Base-by-base conservation (phyloP, 2,888 invertebrate species). In the Argyra leucocephala region DNA sequence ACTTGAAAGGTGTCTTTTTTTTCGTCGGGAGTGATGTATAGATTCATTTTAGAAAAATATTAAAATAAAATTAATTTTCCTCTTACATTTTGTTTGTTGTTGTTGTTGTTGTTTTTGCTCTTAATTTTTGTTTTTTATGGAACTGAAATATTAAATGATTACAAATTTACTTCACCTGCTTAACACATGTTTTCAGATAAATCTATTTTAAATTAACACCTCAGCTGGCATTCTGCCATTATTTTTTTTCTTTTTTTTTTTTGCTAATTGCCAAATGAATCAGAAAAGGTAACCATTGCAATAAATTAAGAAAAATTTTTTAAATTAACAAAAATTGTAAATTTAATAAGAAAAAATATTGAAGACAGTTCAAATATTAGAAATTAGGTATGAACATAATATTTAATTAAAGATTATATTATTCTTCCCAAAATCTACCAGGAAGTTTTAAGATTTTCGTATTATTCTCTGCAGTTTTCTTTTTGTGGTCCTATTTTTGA, bases 151-250 rank as follows among this genome's bases (percentile, higher is more conserved):
- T 48, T 18, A 48, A 48, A 48, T 48, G 48, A 48, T 48, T 48
- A 48, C 48, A 48, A 48, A 48, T 48, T 48, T 18, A 18, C 59
- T 59, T 59, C 59, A 59, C 59, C 59, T 59, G 59, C 18, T 23
- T 15, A 59, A 22, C 59, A 59, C 23, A 59, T 59, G 59, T 59
- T 59, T 23, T 24, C 12, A 21, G 6, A 59, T 59, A 59, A 59
- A 59, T 59, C 23, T 23, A 59, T 21, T 59, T 59, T 59, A 48
- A 48, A 48, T 48, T 48, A 48, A 48, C 48, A 48, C 48, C 48
- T 48, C 18, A 18, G 48, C 1, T 48, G 48, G 48, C 48, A 48
- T n/a, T 48, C 1, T 48, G 48, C 48, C 48, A 48, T 12, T 3
- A 48, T 37, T 10, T 10, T 10, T 37, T 10, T 26, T 26, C 5